Evolutionary conservation across 1,140 invertebrate species (phyloP).

Genomic region (Anthonomus grandis): DNA sequence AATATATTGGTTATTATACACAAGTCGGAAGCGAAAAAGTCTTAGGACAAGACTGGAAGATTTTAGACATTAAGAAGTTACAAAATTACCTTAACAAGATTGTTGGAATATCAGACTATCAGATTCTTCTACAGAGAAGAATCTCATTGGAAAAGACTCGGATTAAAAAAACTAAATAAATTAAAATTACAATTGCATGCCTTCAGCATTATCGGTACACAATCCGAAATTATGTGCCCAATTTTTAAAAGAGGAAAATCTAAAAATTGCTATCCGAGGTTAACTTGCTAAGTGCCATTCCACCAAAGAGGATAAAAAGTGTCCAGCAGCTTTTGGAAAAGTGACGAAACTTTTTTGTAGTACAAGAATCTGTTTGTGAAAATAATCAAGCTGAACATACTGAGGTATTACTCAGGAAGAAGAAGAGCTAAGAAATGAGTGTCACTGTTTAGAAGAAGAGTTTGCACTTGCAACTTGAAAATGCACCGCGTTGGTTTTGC

Average conservation of each 20-base stretch:
- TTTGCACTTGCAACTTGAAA: too few species aligned
- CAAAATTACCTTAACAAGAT: too few species aligned
- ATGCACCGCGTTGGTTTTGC: too few species aligned
- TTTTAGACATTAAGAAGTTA: too few species aligned
- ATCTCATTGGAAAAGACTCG: neutral
- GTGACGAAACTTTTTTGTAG: neutral
- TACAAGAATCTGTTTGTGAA: neutral
- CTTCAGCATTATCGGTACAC: neutral
- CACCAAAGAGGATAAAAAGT: too few species aligned
- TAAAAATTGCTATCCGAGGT: too few species aligned
- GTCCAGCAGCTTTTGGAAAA: too few species aligned
- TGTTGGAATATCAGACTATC: too few species aligned
- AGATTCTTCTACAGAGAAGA: too few species aligned
- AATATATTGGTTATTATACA: conserved; percentile 51
- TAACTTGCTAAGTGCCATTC: neutral
- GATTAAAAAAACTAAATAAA: neutral
- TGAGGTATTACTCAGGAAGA: too few species aligned
- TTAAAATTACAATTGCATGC: neutral
- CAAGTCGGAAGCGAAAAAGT: conserved; percentile 61
- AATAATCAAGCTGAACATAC: neutral
- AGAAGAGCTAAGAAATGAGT: too few species aligned
- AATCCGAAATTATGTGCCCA: neutral
- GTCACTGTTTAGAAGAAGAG: too few species aligned
- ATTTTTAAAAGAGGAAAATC: neutral
- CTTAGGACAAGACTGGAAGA: neutral